A percentile compares a stretch with the other conserved stretches of the same genome.
These are phyloP conservation scores for Eupithecia tripunctaria DNA, from an alignment of 2,888 invertebrate species.

Conservation along the genomic window DNA sequence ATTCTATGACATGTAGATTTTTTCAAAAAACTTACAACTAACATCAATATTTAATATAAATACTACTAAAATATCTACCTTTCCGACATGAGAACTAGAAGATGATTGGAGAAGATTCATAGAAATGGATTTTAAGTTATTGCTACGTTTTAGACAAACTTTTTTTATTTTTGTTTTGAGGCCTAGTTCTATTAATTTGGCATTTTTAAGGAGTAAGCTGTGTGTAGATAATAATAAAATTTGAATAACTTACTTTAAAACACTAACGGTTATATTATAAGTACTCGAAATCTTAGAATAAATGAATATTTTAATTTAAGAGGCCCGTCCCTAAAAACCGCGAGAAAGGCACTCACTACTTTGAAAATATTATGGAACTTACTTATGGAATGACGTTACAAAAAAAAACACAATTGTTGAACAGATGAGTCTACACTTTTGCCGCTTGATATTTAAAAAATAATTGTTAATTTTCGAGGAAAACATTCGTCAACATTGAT, in stretches of 20 bases:
- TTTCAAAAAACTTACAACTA: conserved; percentile 13
- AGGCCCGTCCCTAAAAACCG: no score
- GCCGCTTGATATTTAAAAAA: no score
- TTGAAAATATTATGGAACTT: no score
- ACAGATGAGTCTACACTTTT: no score
- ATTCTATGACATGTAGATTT: conserved; percentile 20
- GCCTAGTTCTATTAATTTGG: neutral
- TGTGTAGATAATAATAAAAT: neutral
- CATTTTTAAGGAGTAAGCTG: neutral
- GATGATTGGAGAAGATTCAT: no score
- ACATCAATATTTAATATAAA: conserved; percentile 9
- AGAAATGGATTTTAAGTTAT: neutral
- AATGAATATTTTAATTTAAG: neutral
- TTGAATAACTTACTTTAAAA: neutral
- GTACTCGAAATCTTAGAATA: neutral
- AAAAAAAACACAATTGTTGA: no score
- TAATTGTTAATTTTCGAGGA: no score
- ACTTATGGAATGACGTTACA: no score
- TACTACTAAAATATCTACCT: conserved; percentile 15
- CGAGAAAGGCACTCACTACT: no score
- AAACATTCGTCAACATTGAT: no score
- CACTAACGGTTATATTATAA: neutral
- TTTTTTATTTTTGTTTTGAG: neutral
- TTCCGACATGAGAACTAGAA: no score
- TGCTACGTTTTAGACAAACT: neutral